Conservation (phyloP, 2,113 vertebrate species). For the Malurus cyaneus region DNA sequence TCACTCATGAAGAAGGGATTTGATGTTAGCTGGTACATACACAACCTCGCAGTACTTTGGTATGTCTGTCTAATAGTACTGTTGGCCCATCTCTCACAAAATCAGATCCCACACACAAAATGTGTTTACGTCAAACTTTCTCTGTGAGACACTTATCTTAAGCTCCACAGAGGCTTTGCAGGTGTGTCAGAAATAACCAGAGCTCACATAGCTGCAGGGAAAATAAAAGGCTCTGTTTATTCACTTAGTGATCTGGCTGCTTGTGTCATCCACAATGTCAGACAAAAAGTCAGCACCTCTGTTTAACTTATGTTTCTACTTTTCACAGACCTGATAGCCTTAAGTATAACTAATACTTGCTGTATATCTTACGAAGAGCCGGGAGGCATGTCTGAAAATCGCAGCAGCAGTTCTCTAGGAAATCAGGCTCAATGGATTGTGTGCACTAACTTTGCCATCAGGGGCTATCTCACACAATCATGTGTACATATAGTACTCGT, state of each 20-base stretch:
- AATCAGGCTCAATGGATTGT: background rate
- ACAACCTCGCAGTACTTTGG: background rate
- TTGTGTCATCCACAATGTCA: background rate
- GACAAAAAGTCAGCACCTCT: slow-evolving; percentile 16
- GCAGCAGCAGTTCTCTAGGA: background rate
- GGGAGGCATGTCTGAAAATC: background rate
- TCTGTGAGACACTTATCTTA: background rate
- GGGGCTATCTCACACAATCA: background rate
- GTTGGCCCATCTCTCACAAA: background rate
- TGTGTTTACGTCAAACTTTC: background rate
- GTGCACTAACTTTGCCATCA: background rate
- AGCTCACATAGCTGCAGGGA: background rate
- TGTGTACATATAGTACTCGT: background rate
- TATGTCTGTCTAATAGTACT: background rate
- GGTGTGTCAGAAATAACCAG: slow-evolving; percentile 16
- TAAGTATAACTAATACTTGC: slow-evolving; percentile 21
- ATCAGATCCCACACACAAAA: background rate
- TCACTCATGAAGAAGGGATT: background rate
- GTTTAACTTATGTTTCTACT: slow-evolving; percentile 17
- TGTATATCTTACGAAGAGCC: background rate
- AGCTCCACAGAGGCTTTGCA: slow-evolving; percentile 22
- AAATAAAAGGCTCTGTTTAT: slow-evolving; percentile 29
- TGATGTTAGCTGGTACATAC: background rate
- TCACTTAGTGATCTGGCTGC: slow-evolving; percentile 17
- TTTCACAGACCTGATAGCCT: background rate